Conservation (phyloP, 2,113 vertebrate genomes). For the Paramisgurnus dabryanus region DNA sequence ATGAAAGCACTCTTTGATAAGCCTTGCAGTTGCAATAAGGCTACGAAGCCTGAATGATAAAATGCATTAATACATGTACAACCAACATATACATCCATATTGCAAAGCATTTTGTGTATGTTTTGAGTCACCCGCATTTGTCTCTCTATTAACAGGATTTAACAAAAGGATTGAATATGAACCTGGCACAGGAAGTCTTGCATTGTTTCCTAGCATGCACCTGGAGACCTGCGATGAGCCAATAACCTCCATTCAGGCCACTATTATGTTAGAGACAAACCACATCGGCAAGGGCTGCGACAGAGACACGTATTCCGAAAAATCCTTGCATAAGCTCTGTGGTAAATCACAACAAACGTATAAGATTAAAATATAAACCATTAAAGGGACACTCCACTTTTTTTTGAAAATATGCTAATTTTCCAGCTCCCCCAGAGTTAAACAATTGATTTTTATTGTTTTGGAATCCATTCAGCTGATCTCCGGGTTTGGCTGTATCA, state of each 20-base stretch:
- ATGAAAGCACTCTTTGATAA: neutral
- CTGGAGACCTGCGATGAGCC: constrained; percentile 93
- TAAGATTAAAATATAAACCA: neutral
- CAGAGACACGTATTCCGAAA: constrained; percentile 97
- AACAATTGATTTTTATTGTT: too few relatives aligned
- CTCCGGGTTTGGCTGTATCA: too few relatives aligned
- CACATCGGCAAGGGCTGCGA: constrained; percentile 98
- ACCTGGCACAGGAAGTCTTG: constrained; percentile 89
- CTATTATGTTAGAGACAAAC: constrained; percentile 88
- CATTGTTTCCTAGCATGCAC: constrained; percentile 88
- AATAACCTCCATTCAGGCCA: constrained; percentile 84
- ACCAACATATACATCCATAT: neutral
- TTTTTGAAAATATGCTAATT: too few relatives aligned
- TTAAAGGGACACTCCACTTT: neutral
- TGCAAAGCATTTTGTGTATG: neutral
- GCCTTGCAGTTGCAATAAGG: too few relatives aligned
- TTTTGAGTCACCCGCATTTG: neutral
- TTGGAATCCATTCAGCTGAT: too few relatives aligned
- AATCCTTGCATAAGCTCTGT: constrained; percentile 92
- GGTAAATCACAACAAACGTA: constrained; percentile 74
- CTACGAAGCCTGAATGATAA: too few relatives aligned
- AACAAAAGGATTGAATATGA: constrained; percentile 94
- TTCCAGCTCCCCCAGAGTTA: too few relatives aligned
- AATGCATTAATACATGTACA: neutral
- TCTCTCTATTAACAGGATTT: constrained; percentile 78